phyloP scores from a whole-genome alignment of 2,888 invertebrate genomes.

The Microdon myrmicae region DNA sequence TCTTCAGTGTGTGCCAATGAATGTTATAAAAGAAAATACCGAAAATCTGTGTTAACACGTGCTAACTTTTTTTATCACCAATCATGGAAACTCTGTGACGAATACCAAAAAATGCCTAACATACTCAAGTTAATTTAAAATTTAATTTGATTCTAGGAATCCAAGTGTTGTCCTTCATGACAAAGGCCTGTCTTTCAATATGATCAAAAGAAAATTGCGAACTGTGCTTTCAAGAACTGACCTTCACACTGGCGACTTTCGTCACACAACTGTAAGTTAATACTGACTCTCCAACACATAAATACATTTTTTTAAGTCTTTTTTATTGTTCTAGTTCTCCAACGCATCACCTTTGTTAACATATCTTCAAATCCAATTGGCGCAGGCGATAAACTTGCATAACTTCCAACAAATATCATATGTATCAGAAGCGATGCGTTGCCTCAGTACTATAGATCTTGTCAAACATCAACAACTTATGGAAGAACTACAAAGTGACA shows the following conservation, averaged over 20 bases:
- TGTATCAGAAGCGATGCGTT: slow-evolving; percentile 84
- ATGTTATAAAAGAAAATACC: too few relatives aligned
- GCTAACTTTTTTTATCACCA: too few relatives aligned
- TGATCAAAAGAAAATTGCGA: slow-evolving; percentile 84
- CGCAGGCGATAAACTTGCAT: slow-evolving; percentile 83
- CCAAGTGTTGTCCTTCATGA: slow-evolving; percentile 57
- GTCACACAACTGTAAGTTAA: slow-evolving; percentile 69
- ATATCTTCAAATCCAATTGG: slow-evolving; percentile 79
- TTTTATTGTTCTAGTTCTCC: slow-evolving; percentile 55
- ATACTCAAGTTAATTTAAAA: slow-evolving; percentile 5
- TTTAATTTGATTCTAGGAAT: slow-evolving; percentile 45
- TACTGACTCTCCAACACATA: neutral
- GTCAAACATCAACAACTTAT: slow-evolving; percentile 79
- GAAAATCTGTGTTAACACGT: too few relatives aligned
- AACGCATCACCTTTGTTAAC: slow-evolving; percentile 70
- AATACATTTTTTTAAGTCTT: neutral
- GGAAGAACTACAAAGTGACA: slow-evolving; percentile 79
- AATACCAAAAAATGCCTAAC: too few relatives aligned
- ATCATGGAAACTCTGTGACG: too few relatives aligned
- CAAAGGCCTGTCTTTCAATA: slow-evolving; percentile 60
- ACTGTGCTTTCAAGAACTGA: slow-evolving; percentile 91
- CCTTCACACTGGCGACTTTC: slow-evolving; percentile 75
- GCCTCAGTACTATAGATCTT: slow-evolving; percentile 78
- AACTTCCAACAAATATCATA: slow-evolving; percentile 81
- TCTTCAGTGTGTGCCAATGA: too few relatives aligned